Evolutionary conservation across 2,888 invertebrate genomes (phyloP).

Genomic region (Tanaodytes sp.): DNA sequence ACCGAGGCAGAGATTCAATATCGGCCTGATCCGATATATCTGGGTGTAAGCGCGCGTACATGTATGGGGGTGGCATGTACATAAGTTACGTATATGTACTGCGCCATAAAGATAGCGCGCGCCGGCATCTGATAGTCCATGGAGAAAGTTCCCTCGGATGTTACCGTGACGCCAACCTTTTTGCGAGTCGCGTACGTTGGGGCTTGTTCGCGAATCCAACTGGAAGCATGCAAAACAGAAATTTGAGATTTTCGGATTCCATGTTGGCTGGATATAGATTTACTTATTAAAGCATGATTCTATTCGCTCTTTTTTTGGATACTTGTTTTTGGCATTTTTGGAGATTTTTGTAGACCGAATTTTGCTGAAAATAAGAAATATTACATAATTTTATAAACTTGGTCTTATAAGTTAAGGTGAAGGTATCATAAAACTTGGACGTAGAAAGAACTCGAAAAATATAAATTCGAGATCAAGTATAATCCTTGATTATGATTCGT

Average conservation of each 20-base stretch:
- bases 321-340: too few species aligned
- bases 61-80: slow-evolving; percentile 51
- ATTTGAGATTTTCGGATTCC: neutral
- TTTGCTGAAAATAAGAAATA: too few species aligned
- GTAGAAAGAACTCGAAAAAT: too few species aligned
- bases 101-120: slow-evolving; percentile 65
- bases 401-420: too few species aligned
- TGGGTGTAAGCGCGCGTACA: slow-evolving; percentile 58
- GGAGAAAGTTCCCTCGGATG: slow-evolving; percentile 47
- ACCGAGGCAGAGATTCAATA: slow-evolving; percentile 61
- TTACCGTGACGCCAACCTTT: slow-evolving; percentile 42
- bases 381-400: too few species aligned
- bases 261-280: neutral
- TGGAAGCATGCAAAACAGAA: neutral
- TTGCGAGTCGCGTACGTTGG: slow-evolving; percentile 16
- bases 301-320: too few species aligned
- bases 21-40: slow-evolving; percentile 63
- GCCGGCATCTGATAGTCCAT: slow-evolving; percentile 57
- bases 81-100: slow-evolving; percentile 57
- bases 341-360: too few species aligned
- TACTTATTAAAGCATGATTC: too few species aligned
- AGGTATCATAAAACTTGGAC: too few species aligned
- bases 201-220: slow-evolving; percentile 27
- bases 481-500: too few species aligned
- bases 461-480: too few species aligned